Base-by-base conservation (phyloP, 2,888 invertebrate genomes). In the Eurytoma californica region DNA sequence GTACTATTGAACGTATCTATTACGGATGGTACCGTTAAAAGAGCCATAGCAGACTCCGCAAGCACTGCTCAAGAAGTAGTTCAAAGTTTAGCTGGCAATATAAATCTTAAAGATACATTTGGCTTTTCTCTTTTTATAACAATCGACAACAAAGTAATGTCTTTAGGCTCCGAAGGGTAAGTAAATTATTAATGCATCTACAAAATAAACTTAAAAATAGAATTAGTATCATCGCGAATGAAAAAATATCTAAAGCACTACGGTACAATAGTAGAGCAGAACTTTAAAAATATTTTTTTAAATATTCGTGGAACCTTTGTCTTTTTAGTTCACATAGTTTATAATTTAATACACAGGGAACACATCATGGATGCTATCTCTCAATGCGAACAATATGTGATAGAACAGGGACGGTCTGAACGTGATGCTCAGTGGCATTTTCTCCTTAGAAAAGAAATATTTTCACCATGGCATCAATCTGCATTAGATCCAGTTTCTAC, bases 361-460 rank as follows among this genome's bases (percentile, higher is more conserved):
- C 97, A 98, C 88, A 95, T 98, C 0, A 95, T 98, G 95, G 98
- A 98, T 91, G 98, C 98, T 0, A 95, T 98, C 86, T 97, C 97
- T 0, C 97, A 97, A 89, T 98, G 98, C 90, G 98, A 98, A 89
- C 98, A 98, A 88, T 97, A 96, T 89, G 95, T 97, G 39, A 97
- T 95, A 90, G 97, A 97, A 90, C 95, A 96, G 88, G 97, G 97
- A 0, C 94, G 94, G 3, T 93, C 94, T 76, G 97, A 97, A 88
- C 92, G 95, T 84, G 95, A 93, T 86, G 96, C 97, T 4, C 95
- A 96, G 0, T 98, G 98, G 98, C 93, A 95, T 84, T 90, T 97
- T 67, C 97, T 96, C 90, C 94, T 96, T 88, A 92, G 97, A 70
- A 95, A 95, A 91, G 98, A 98, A 92, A 95, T 98, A 77, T 97